Base-by-base conservation (phyloP, 2,113 vertebrate species). In the Nibea albiflora region DNA sequence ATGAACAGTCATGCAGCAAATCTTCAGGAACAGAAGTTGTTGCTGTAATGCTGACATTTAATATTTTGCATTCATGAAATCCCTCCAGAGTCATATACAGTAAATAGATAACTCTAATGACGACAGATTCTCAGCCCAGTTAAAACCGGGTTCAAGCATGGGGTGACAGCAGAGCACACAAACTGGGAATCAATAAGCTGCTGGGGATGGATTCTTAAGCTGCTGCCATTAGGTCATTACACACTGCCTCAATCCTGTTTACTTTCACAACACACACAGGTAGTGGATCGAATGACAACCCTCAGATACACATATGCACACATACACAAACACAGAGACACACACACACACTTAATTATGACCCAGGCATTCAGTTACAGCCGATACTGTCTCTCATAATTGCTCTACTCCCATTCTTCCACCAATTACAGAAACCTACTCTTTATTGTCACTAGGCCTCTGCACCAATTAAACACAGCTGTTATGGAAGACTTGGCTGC, bases 401-500 rank as follows among this genome's bases (percentile, higher is more conserved):
- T 49, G 54, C 49, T 71, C 71, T 65, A 60, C 50, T 70, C 42
- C 42, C 42, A 22, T 72, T 69, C 74, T 76, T 31, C 46, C 4
- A 5, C 57, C 75, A 83, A 67, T 78, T 84, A 78, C 61, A 60
- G 61, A 22, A 53, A 31, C 52, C 50, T 53, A 2, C 60, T 76
- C 62, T 79, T 80, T 26, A 70, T 22, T 62, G 52, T 70, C 76
- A 47, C 70, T 75, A 52, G 76, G 81, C 60, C 54, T 71, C 56
- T 58, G 73, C 53, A 39, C 77, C 82, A 81, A 81, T 77, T 82
- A 78, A 78, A 79, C 57, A 2, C 22, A 10, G 14, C 60, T 19
- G 72, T 75, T 58, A 54, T 39, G 81, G 31, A 17, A 70, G 54
- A 54, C 31, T 28, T 47, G 62, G 61, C 73, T 50, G 19, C 61